These are phyloP conservation scores for Caenorhabditis brenneri DNA, from an alignment of 1,140 invertebrate genomes.

Conservation along the genomic window DNA sequence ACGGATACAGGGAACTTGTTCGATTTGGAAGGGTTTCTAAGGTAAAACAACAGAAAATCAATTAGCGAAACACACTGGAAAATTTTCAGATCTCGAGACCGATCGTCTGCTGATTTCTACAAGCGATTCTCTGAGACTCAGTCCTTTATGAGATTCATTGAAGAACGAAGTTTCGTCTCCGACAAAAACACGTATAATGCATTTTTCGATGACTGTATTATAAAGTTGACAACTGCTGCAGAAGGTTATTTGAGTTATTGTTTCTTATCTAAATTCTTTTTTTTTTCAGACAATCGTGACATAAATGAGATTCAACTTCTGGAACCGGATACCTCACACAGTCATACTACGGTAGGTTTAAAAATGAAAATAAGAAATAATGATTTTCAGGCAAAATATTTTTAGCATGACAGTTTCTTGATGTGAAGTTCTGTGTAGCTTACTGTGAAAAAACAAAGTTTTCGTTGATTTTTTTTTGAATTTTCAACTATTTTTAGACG, in stretches of 20 bases:
- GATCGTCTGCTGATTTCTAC: conserved; percentile 65
- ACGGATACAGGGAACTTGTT: conserved; percentile 93
- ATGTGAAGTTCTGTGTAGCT: not conserved
- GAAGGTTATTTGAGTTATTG: not conserved
- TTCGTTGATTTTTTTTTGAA: not conserved
- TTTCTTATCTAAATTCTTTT: not conserved
- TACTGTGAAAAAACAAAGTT: not conserved
- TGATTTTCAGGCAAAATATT: no score
- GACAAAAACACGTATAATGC: conserved; percentile 83
- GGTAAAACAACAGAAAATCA: not conserved
- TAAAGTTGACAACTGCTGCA: conserved; percentile 75
- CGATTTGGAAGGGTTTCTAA: conserved; percentile 82
- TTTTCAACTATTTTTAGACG: not conserved
- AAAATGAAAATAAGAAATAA: not conserved
- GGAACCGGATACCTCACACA: conserved; percentile 78
- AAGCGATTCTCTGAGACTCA: conserved; percentile 66
- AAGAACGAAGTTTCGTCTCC: conserved; percentile 96
- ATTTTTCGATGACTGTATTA: conserved; percentile 97
- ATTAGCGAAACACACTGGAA: not conserved
- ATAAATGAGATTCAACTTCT: conserved; percentile 76
- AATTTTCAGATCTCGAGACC: conserved; percentile 70
- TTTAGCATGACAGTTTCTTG: not conserved
- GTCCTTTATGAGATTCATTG: conserved; percentile 82
- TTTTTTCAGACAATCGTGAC: conserved; percentile 71
- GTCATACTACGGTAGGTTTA: conserved; percentile 20